These are phyloP conservation scores for Cephus rjabovi DNA, from an alignment of 2,888 invertebrate genomes.

Conservation along the genomic window DNA sequence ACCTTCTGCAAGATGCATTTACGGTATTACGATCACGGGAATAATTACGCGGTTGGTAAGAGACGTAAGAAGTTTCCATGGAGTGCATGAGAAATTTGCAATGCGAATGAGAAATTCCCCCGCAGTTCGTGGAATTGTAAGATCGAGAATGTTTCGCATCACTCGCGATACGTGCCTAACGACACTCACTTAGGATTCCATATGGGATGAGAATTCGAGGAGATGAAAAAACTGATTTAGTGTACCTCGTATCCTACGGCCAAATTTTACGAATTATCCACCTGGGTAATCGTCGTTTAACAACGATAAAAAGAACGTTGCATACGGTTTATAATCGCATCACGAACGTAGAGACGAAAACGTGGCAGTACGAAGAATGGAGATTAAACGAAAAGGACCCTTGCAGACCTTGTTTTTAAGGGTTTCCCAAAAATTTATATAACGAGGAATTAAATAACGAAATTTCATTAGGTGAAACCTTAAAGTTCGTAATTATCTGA, in stretches of 20 bases:
- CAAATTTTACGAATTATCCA: background rate
- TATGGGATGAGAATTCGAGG: background rate
- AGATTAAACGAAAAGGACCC: too few relatives aligned
- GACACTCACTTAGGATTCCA: background rate
- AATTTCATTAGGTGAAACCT: too few relatives aligned
- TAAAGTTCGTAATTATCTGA: too few relatives aligned
- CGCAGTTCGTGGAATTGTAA: background rate
- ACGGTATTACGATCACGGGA: background rate
- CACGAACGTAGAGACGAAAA: too few relatives aligned
- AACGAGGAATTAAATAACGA: too few relatives aligned
- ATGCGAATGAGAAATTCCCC: background rate
- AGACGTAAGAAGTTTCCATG: background rate
- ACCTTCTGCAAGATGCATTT: background rate
- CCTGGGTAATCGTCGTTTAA: background rate
- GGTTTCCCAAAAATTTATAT: too few relatives aligned
- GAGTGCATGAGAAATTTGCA: background rate
- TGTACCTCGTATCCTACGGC: background rate
- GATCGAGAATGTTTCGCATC: background rate
- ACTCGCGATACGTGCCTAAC: background rate
- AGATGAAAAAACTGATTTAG: background rate
- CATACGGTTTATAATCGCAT: background rate
- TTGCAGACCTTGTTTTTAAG: too few relatives aligned
- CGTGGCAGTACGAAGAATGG: too few relatives aligned
- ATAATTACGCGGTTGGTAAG: background rate
- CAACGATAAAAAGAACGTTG: background rate